Evolutionary conservation across 2,113 vertebrate species (phyloP).

Genomic region (Formicarius rufipectus): DNA sequence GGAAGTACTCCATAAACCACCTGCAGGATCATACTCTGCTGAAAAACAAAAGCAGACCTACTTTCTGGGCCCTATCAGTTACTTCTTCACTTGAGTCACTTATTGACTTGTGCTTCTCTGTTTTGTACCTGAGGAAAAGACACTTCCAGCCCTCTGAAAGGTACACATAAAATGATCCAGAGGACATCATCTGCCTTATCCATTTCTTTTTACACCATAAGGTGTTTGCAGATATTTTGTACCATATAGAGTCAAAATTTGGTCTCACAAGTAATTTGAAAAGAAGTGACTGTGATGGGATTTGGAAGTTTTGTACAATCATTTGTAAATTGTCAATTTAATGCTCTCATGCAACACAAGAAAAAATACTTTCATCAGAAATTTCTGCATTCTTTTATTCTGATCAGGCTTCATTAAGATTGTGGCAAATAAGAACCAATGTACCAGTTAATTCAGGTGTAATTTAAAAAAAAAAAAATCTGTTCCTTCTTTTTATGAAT

Average conservation of each 20-base stretch:
- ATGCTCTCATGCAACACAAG: neutral
- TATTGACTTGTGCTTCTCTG: neutral
- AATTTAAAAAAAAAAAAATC: neutral
- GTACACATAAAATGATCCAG: neutral
- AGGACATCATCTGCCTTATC: neutral
- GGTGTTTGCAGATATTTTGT: neutral
- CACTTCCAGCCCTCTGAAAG: neutral
- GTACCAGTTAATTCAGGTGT: neutral
- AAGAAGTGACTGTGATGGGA: neutral
- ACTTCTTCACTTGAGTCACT: neutral
- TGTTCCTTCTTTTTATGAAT: neutral
- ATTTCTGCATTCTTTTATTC: neutral
- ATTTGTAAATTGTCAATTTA: neutral
- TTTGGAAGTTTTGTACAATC: neutral
- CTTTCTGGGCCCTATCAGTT: neutral
- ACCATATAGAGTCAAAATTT: neutral
- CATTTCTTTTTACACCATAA: neutral
- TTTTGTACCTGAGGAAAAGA: neutral
- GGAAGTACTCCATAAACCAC: neutral
- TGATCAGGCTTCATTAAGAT: neutral
- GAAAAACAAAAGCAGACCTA: neutral
- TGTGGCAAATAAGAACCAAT: neutral
- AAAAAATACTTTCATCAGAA: neutral
- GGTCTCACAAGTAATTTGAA: neutral
- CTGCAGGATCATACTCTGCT: rapidly evolving